Evolutionary conservation across 2,113 vertebrate species (phyloP).

Genomic region (Passer montanus): DNA sequence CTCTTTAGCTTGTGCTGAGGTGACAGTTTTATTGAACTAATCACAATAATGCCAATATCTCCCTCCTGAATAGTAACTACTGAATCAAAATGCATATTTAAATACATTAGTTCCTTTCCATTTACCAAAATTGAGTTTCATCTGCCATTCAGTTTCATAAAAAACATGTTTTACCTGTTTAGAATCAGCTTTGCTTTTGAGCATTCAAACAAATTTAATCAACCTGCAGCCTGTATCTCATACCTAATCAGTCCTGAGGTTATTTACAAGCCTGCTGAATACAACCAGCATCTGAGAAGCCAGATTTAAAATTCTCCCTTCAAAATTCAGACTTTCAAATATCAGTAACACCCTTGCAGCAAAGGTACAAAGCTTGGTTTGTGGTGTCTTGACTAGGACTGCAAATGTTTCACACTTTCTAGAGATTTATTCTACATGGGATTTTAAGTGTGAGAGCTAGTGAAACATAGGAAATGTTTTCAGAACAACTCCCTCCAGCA

Average conservation of each 20-base stretch:
- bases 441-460: neutral
- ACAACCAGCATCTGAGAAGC: neutral
- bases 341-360: neutral
- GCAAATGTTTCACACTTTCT: neutral
- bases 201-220: neutral
- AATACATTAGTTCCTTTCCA: neutral
- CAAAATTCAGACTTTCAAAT: neutral
- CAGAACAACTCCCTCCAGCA: neutral
- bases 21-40: neutral
- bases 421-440: neutral
- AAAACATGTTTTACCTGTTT: neutral
- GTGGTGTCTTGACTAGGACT: neutral
- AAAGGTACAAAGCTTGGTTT: neutral
- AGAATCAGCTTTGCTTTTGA: neutral
- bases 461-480: neutral
- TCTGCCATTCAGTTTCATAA: neutral
- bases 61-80: neutral
- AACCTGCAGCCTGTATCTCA: neutral
- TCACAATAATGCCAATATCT: neutral
- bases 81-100: neutral
- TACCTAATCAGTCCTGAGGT: neutral
- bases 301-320: neutral
- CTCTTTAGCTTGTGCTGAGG: neutral
- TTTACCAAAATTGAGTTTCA: slow-evolving; percentile 11
- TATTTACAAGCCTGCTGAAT: neutral